Evolutionary conservation across 1,140 invertebrate genomes (phyloP).

Genomic region (Aphis gossypii): DNA sequence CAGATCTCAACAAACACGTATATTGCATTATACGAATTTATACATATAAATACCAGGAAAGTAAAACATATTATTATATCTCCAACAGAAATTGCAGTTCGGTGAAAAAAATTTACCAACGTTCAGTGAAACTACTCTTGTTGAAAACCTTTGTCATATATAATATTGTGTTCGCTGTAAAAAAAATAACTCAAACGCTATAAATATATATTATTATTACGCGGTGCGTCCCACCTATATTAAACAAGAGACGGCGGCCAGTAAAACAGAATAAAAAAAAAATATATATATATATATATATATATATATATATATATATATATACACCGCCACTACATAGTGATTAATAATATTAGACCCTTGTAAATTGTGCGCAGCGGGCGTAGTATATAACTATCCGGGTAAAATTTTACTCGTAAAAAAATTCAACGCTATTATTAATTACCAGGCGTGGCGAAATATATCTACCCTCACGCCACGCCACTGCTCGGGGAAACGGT

Average conservation of each 20-base stretch:
- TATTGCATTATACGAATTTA: neutral
- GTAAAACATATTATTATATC: neutral
- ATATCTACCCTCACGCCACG: neutral
- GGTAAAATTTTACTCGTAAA: neutral
- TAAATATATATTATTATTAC: neutral
- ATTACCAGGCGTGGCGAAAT: neutral
- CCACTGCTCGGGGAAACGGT: neutral
- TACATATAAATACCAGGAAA: neutral
- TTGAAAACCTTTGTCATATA: neutral
- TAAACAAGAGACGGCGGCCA: too few relatives aligned
- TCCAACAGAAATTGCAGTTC: neutral
- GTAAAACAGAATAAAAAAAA: slow-evolving; percentile 6
- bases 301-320: neutral
- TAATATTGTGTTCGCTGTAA: neutral
- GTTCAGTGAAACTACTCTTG: neutral
- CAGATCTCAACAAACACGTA: neutral
- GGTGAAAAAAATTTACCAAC: neutral
- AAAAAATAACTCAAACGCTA: neutral
- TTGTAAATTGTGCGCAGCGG: neutral
- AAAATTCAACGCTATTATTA: neutral
- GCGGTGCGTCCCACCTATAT: neutral
- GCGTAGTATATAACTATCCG: neutral
- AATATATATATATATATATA: too few relatives aligned
- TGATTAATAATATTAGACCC: slow-evolving; percentile 12
- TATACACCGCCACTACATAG: neutral